Base-by-base conservation (phyloP, 2,113 vertebrate species). In the Emydocephalus ijimae region DNA sequence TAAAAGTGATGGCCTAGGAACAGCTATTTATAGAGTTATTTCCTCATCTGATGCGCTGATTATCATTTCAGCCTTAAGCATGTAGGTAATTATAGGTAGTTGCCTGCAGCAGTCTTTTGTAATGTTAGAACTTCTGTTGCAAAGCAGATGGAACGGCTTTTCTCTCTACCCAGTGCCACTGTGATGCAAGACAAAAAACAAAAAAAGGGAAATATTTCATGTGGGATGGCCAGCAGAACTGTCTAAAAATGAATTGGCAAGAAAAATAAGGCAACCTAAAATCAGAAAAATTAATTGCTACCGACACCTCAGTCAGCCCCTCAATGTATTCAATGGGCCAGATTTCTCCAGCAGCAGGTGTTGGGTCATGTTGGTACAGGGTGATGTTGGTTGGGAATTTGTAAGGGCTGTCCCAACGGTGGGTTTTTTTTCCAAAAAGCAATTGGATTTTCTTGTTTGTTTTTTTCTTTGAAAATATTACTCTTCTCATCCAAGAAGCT, bases 71-170 rank as follows among this genome's bases (percentile, higher is more conserved):
- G 86, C 86, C n/a, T 14, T 24, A 88, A 88, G 57, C 56, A 24
- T 64, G 39, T 26, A 64, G 45, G 91, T 87, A 92, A 88, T 92
- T 88, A 88, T 39, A 92, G 86, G 86, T 88, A 88, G 59, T 39
- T 55, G 48, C 91, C 91, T 88, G 18, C n/a, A 87, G 91, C 59
- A 26, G 9, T 61, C n/a, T 23, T 54, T 88, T 88, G 86, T 54
- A 88, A 64, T 5, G 86, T 88, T 54, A 88, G 48, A n/a, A 69
- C 23, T 54, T 69, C 45, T 64, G 48, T 54, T 55, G 48, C 91
- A 54, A 23, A 88, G 86, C 26, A 92, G 29, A 55, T 24, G 43
- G 85, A 15, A 5, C 87, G 91, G 34, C 34, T 23, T 89, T 55
- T 43, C 50, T 56, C 57, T 74, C 45, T 74, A 5, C 34, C 50